Evolutionary conservation across 2,888 invertebrate genomes (phyloP).

Genomic region (Calliphora vomitoria): DNA sequence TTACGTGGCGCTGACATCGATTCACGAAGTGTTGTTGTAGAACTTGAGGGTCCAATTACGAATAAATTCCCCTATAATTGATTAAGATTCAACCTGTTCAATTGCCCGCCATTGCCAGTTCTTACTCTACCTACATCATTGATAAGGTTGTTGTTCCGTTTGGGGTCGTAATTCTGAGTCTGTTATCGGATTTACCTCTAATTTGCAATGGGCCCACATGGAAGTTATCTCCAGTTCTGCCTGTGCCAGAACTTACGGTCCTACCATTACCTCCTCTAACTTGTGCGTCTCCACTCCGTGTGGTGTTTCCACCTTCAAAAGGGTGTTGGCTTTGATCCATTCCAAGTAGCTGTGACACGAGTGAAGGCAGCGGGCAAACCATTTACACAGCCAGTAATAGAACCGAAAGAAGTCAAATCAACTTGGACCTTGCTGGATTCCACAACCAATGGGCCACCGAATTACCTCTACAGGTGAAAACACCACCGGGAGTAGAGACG

Average conservation of each 20-base stretch:
- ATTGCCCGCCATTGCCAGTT: constrained; percentile 74
- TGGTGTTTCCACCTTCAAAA: constrained; percentile 77
- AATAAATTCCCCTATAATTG: too few species aligned
- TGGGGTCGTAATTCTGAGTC: constrained; percentile 81
- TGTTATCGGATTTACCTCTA: constrained; percentile 73
- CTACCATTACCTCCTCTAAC: constrained; percentile 58
- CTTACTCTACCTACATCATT: constrained; percentile 75
- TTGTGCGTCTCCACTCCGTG: constrained; percentile 79
- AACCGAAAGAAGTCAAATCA: constrained; percentile 79
- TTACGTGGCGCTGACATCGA: too few species aligned
- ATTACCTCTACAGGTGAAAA: constrained; percentile 80
- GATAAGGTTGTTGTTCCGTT: constrained; percentile 79
- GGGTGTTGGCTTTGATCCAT: constrained; percentile 77
- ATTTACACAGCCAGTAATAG: constrained; percentile 74
- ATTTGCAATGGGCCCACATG: constrained; percentile 80
- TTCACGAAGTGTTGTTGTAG: too few species aligned
- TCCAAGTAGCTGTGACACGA: constrained; percentile 77
- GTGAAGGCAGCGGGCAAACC: constrained; percentile 77
- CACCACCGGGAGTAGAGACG: constrained; percentile 59
- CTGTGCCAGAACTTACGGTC: constrained; percentile 78
- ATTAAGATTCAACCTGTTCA: constrained; percentile 76
- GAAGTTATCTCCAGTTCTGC: constrained; percentile 78
- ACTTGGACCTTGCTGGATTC: constrained; percentile 65
- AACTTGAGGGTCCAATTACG: too few species aligned
- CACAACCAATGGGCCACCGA: constrained; percentile 61